Conservation (phyloP, 2,888 invertebrate species). For the Matsumyia berberina region DNA sequence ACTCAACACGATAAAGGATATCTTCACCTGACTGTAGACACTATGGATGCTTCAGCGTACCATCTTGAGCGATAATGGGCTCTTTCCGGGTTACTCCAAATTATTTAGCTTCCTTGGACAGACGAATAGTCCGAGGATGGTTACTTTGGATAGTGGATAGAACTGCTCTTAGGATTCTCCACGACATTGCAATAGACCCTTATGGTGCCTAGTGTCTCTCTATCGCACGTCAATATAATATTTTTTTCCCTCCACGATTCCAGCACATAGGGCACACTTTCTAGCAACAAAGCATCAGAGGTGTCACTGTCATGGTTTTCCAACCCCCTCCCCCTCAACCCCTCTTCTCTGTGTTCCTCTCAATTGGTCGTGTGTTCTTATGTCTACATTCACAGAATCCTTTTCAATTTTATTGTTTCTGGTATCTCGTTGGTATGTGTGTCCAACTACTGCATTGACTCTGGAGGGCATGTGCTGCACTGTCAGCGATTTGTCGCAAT, state of each 20-base stretch:
- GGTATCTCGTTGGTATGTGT: slow-evolving; percentile 10
- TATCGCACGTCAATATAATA: not conserved
- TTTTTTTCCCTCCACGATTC: slow-evolving; percentile 8
- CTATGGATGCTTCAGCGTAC: too few relatives aligned
- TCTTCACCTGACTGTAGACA: too few relatives aligned
- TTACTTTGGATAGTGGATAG: too few relatives aligned
- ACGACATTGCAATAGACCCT: too few relatives aligned
- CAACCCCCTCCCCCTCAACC: not conserved
- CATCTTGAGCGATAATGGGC: too few relatives aligned
- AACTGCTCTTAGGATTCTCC: too few relatives aligned
- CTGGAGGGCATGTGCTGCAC: slow-evolving; percentile 46
- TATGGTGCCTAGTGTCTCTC: too few relatives aligned
- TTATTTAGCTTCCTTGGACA: too few relatives aligned
- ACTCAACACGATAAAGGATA: too few relatives aligned
- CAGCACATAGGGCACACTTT: slow-evolving; percentile 10
- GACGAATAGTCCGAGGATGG: too few relatives aligned
- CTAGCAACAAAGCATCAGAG: slow-evolving; percentile 19
- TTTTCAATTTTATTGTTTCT: slow-evolving; percentile 61
- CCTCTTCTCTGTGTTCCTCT: not conserved
- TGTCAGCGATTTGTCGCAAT: slow-evolving; percentile 61
- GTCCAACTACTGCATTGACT: slow-evolving; percentile 48
- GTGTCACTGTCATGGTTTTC: slow-evolving; percentile 24
- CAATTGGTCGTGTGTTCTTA: not conserved
- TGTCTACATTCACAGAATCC: slow-evolving; percentile 13
- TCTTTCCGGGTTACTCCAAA: too few relatives aligned